Evolutionary conservation across 2,797 vertebrate genomes (phyloP).

Genomic region (Ctenochaetus hawaiiensis): DNA sequence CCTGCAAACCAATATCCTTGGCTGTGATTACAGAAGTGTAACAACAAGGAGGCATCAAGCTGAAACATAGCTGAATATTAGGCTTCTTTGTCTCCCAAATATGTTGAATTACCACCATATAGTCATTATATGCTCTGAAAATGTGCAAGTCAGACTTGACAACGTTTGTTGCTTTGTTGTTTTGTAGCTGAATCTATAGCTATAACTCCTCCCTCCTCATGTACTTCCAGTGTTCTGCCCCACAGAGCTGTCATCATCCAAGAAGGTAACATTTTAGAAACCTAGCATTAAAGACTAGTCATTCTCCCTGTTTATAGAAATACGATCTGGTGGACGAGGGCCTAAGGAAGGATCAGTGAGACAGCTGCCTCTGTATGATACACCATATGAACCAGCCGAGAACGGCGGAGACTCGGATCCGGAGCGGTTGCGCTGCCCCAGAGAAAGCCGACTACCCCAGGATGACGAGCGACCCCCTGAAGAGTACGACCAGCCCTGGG

Average conservation of each 20-base stretch:
- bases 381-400: conserved; percentile 92
- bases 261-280: conserved; percentile 22
- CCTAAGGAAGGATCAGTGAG: conserved; percentile 86
- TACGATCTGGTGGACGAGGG: conserved; percentile 88
- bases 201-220: conserved; percentile 24
- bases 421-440: conserved; percentile 83
- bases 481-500: conserved; percentile 99
- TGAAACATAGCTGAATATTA: conserved; percentile 21
- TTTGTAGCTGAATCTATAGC: conserved; percentile 16
- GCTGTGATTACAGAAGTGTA: conserved; percentile 9
- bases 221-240: conserved; percentile 2
- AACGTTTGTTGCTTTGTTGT: conserved; percentile 12
- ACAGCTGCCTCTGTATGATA: conserved; percentile 94
- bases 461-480: conserved; percentile 96
- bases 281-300: conserved; percentile 12
- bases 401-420: conserved; percentile 87
- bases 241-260: conserved; percentile 8
- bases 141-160: conserved; percentile 12
- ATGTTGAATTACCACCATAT: conserved; percentile 1
- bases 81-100: conserved; percentile 4
- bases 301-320: conserved; percentile 84
- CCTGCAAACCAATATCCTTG: conserved; percentile 2
- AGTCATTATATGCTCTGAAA: conserved; percentile 8
- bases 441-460: conserved; percentile 95
- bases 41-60: background rate